phyloP scores from a whole-genome alignment of 2,113 vertebrate species.

The Callipepla californica region DNA sequence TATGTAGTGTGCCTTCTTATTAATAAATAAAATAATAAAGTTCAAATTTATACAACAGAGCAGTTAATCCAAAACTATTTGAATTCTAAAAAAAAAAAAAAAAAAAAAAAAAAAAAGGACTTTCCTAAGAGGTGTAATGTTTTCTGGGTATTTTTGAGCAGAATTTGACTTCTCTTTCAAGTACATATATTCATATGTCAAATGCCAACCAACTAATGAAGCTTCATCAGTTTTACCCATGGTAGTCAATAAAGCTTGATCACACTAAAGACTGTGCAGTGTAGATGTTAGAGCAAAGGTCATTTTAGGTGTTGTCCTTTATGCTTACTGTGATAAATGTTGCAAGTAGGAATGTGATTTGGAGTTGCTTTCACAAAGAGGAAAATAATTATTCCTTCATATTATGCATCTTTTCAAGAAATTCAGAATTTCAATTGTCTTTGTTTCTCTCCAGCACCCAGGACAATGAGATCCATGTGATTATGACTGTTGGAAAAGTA shows the following conservation, averaged over 20 bases:
- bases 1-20: not conserved
- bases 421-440: not conserved
- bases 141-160: slow-evolving; percentile 21
- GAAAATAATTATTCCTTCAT: not conserved
- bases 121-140: not conserved
- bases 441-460: not conserved
- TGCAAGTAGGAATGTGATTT: not conserved
- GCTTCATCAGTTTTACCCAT: not conserved
- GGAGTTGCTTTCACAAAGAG: not conserved
- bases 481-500: not conserved
- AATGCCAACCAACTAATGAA: slow-evolving; percentile 31
- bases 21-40: too few relatives aligned
- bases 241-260: slow-evolving; percentile 24
- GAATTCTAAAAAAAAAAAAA: not conserved
- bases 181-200: slow-evolving; percentile 39
- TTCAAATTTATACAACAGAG: slow-evolving; percentile 1
- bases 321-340: not conserved
- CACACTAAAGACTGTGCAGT: not conserved
- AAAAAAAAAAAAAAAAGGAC: not conserved
- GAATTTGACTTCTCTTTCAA: not conserved
- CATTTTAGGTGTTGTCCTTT: slow-evolving; percentile 10
- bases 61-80: slow-evolving; percentile 9
- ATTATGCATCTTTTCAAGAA: not conserved
- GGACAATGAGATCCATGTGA: not conserved
- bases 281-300: not conserved